A percentile compares a stretch with the other conserved stretches of the same genome.
These are phyloP conservation scores for Corydoras sp. DNA, from an alignment of 2,113 vertebrate species.

Conservation along the genomic window DNA sequence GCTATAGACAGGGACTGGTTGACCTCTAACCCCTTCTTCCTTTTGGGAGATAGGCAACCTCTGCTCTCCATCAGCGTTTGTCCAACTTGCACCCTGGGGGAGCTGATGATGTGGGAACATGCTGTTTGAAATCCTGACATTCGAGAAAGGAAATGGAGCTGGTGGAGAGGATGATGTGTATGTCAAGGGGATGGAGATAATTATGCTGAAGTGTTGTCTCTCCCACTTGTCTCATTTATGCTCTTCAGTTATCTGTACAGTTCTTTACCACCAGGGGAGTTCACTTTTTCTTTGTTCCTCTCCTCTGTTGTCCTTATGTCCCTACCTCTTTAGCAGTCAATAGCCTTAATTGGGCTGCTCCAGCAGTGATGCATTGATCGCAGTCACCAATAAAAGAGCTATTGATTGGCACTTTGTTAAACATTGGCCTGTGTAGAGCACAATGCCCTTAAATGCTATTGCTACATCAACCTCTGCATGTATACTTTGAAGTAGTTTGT, in stretches of 20 bases:
- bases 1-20: constrained; percentile 38
- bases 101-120: constrained; percentile 79
- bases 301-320: constrained; percentile 18
- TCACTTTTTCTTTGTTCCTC: constrained; percentile 32
- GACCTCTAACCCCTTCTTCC: constrained; percentile 68
- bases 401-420: constrained; percentile 80
- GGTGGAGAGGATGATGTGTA: constrained; percentile 40
- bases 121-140: constrained; percentile 65
- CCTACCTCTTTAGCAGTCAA: constrained; percentile 53
- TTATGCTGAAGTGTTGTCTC: constrained; percentile 17
- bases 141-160: constrained; percentile 21
- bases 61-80: constrained; percentile 85
- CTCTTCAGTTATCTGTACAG: constrained; percentile 5
- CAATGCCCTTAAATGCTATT: constrained; percentile 72
- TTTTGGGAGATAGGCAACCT: constrained; percentile 73
- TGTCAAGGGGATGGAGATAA: no score
- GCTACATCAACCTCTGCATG: constrained; percentile 76
- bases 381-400: constrained; percentile 77
- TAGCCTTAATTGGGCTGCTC: constrained; percentile 79
- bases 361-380: constrained; percentile 81
- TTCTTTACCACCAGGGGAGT: not conserved
- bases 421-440: constrained; percentile 60
- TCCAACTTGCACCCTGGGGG: constrained; percentile 66
- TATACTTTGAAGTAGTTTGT: constrained; percentile 62
- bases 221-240: constrained; percentile 9